Evolutionary conservation across 2,888 invertebrate genomes (phyloP).

Genomic region (Pseudoips prasinana): DNA sequence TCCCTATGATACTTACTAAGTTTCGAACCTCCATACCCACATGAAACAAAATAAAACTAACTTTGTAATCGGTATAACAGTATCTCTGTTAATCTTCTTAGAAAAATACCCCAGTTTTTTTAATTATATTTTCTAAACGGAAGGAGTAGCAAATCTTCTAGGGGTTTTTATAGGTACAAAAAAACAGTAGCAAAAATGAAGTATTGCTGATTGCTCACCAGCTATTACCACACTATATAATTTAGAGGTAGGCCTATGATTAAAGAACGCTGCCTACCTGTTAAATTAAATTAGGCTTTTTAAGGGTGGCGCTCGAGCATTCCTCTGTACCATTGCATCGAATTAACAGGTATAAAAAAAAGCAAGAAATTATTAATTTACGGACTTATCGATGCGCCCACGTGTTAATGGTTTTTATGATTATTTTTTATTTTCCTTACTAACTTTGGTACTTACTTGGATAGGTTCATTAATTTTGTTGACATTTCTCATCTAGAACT

Average conservation of each 20-base stretch:
- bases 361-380: constrained; percentile 65
- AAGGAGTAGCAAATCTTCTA: constrained; percentile 43
- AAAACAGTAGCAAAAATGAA: constrained; percentile 78
- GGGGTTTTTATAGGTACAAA: constrained; percentile 58
- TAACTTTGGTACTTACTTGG: no score
- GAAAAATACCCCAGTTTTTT: no score
- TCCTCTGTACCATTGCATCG: constrained; percentile 50
- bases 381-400: constrained; percentile 63
- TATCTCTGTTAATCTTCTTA: no score
- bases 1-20: no score
- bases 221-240: constrained; percentile 75
- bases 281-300: constrained; percentile 82
- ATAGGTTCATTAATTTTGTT: no score
- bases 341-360: constrained; percentile 61
- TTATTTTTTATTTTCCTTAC: constrained; percentile 49
- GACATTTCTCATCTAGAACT: no score
- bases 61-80: no score
- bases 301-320: constrained; percentile 69
- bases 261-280: constrained; percentile 79
- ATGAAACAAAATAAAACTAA: no score
- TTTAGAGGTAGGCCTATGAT: constrained; percentile 77
- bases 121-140: constrained; percentile 29
- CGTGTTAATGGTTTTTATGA: constrained; percentile 68
- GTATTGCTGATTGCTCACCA: constrained; percentile 77
- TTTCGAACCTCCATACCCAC: no score